Base-by-base conservation (phyloP, 2,797 vertebrate species). In the Anableps anableps region DNA sequence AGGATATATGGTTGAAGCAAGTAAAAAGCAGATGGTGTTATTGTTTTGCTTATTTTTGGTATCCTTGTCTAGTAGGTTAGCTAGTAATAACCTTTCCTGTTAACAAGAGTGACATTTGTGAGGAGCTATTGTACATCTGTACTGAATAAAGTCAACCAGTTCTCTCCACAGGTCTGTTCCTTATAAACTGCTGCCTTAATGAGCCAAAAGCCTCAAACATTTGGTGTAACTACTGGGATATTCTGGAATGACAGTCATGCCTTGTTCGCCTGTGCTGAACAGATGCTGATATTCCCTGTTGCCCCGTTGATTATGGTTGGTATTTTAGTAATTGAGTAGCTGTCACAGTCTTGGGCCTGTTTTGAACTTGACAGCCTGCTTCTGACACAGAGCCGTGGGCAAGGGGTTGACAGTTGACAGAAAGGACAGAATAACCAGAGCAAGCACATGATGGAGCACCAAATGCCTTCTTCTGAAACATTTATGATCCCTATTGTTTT, bases 281-380 rank as follows among this genome's bases (percentile, higher is more conserved):
- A 93, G 92, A 94, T 94, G 93, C 90, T 58, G 50, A 88, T 92
- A 87, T 89, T 91, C 86, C 90, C 91, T 55, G 78, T 86, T 89
- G 86, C 91, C 86, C 85, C 3, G 77, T 87, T 93, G 90, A 95
- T 93, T 88, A 90, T 78, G 82, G 88, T 91, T 87, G 86, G 77
- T 88, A 88, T 93, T 90, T 84, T 87, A 88, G 93, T 95, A 94
- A 95, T 94, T 92, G 91, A 94, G 93, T 85, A 91, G 88, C 91
- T 94, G 91, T 93, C 94, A 89, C 84, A 88, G 80, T 89, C 85
- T 87, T 81, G 88, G 66, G 85, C 70, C 84, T 71, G 62, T 83
- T 78, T 77, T 82, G 85, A 91, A 90, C 89, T 84, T 77, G 85
- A 75, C 13, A 80, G 79, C 87, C 89, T 83, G 88, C 83, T 83